Percentiles rank a stretch among this genome's conserved stretches.
Conservation (phyloP, 37 sponge, comb jelly and placozoan species). For the Aphrocallistes beatrix region DNA sequence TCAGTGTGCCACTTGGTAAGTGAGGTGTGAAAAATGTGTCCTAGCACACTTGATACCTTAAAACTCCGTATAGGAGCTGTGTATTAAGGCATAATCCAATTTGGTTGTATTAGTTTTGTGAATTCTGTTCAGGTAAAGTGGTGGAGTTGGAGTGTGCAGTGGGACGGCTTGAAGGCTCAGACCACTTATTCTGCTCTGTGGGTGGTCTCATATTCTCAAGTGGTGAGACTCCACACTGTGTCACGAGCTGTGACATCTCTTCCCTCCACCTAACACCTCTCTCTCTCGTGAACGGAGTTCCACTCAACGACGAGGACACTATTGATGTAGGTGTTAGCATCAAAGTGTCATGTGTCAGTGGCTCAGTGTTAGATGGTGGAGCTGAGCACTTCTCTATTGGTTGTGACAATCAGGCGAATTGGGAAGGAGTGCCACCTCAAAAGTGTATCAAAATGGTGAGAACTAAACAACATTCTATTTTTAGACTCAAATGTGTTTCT, state of each 20-base stretch:
- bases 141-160: no score
- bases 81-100: no score
- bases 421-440: background rate
- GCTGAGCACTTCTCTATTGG: background rate
- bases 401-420: background rate
- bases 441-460: background rate
- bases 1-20: background rate
- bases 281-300: background rate
- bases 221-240: background rate
- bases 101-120: no score
- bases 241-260: background rate
- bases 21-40: no score
- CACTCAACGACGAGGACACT: background rate
- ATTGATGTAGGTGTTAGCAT: background rate
- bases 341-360: background rate
- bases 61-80: no score
- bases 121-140: no score
- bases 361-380: no score
- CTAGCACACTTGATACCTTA: no score
- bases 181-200: background rate
- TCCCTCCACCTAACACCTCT: background rate
- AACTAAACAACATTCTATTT: no score
- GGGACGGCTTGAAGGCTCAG: background rate
- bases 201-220: background rate
- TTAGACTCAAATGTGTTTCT: no score